Percentiles rank a stretch among this genome's conserved stretches.
Evolutionary conservation across 2,113 vertebrate species (phyloP).

Genomic region (Trachemys scripta): DNA sequence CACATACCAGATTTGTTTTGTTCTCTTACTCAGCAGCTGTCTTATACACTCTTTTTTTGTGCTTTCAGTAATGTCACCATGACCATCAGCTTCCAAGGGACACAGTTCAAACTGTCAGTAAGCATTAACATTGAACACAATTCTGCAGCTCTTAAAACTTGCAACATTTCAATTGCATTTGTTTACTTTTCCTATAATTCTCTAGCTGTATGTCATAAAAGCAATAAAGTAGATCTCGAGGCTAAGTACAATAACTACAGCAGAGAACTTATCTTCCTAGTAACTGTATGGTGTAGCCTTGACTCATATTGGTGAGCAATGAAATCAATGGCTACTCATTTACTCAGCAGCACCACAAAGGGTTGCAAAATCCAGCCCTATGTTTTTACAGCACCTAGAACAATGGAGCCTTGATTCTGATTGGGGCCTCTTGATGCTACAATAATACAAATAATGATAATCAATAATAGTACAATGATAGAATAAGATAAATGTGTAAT

Average conservation of each 20-base stretch:
- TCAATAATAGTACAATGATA: neutral
- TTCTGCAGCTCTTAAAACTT: neutral
- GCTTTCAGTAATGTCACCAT: neutral
- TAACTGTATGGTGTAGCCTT: neutral
- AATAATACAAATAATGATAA: neutral
- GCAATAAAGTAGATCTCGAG: neutral
- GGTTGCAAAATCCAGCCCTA: neutral
- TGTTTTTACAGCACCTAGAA: neutral
- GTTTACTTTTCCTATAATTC: neutral
- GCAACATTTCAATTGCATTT: neutral
- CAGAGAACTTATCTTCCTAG: neutral
- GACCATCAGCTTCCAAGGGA: neutral
- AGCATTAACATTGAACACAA: neutral
- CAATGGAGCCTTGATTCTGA: neutral
- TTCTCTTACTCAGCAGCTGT: neutral
- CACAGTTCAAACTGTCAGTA: neutral
- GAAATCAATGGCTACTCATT: neutral
- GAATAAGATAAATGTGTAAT: neutral
- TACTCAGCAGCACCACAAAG: neutral
- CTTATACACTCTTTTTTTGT: neutral
- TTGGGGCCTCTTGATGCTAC: neutral
- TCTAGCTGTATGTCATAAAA: neutral
- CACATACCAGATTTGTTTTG: rapidly evolving
- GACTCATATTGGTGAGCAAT: neutral
- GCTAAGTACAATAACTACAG: neutral